Base-by-base conservation (phyloP, 2,113 vertebrate species). In the Semnornis frantzii region DNA sequence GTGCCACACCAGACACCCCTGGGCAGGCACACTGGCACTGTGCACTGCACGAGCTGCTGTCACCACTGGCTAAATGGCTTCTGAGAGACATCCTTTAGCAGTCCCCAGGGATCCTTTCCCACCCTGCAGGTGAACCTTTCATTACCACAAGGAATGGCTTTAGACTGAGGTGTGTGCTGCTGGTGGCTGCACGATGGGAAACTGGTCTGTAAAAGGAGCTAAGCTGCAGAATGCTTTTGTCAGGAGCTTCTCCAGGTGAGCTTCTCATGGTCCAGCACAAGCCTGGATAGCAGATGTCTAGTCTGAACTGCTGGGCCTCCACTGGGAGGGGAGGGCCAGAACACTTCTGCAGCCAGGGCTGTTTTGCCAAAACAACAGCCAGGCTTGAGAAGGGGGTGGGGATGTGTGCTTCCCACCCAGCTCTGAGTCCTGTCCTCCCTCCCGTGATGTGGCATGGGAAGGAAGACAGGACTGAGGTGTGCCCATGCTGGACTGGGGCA, bases 21-120 rank as follows among this genome's bases (percentile, higher is more conserved):
- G 28, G 27, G 73, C 0, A 3, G 55, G 16, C 30, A 27, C 0
- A 1, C 27, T 21, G 48, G 16, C 54, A 8, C 2, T 5, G 33
- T 30, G 87, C 34, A 16, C 59, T 20, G 27, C 15, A 10, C 0
- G 0, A 15, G 46, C 33, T 52, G 28, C 39, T 73, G 65, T 62
- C 82, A 69, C 55, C 33, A 2, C 1, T 3, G 15, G 37, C 58
- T 82, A 57, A 54, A 30, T 0, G 0, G 20, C 27, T 42, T 39
- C 2, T 65, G 13, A 57, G 31, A 60, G 62, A 71, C 3, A 14
- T 4, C 57, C n/a, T 28, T 73, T 5, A 57, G 72, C 48, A 66
- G 48, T 64, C 81, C 30, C 63, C 78, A 15, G 3, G 33, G 59
- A 21, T 20, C 50, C 46, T 74, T 69, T 73, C 65, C 58, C 33